These are phyloP conservation scores for Hippocampus abdominalis DNA, from an alignment of 2,113 vertebrate genomes.

Conservation along the genomic window DNA sequence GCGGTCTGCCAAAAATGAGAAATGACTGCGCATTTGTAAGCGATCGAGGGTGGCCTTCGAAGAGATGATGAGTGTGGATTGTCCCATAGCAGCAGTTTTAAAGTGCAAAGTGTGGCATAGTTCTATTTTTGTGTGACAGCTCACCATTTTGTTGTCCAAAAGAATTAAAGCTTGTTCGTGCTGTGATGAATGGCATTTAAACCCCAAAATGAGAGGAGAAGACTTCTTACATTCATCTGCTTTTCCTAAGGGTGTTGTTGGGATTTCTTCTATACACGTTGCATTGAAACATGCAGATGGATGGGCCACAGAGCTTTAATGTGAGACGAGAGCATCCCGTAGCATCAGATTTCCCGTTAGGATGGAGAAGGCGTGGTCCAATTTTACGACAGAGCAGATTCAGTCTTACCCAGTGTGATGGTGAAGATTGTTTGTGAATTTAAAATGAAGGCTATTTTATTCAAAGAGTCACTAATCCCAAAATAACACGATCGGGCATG, in stretches of 20 bases:
- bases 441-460: neutral
- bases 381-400: neutral
- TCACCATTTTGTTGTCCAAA: slow-evolving; percentile 41
- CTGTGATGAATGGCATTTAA: slow-evolving; percentile 41
- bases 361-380: neutral
- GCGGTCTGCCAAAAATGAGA: neutral
- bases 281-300: slow-evolving; percentile 30
- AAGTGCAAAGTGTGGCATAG: neutral
- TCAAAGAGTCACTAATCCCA: neutral
- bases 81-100: neutral
- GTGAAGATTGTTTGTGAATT: neutral
- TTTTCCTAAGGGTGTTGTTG: slow-evolving; percentile 23
- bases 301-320: slow-evolving; percentile 1
- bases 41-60: neutral
- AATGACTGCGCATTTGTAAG: neutral
- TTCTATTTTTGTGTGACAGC: slow-evolving; percentile 28
- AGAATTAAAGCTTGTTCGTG: slow-evolving; percentile 38
- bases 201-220: slow-evolving; percentile 40
- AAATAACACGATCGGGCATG: neutral
- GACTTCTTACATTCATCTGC: slow-evolving; percentile 29
- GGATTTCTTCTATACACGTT: slow-evolving; percentile 38
- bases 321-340: slow-evolving; percentile 6
- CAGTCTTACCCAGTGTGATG: neutral
- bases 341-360: slow-evolving; percentile 13
- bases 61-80: neutral